Base-by-base conservation (phyloP, 2,797 vertebrate genomes). In the Siniperca undulata region DNA sequence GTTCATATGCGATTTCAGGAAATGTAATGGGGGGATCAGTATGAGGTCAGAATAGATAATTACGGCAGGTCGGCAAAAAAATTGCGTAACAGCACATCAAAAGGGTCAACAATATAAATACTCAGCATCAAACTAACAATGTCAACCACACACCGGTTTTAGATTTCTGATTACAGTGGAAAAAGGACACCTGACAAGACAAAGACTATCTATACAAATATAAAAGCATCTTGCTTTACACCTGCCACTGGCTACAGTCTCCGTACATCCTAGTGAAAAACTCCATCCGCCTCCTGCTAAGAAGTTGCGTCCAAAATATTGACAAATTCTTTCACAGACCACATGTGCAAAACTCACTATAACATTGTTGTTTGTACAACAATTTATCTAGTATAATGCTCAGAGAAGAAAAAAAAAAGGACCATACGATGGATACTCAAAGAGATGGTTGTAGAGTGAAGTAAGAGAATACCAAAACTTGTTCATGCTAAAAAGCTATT, bases 291-390 rank as follows among this genome's bases (percentile, higher is more conserved):
- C 17, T 64, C 16, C 68, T 27, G 53, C 61, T 53, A n/a, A n/a
- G 38, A 68, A 11, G 60, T 53, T 44, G 19, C 38, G 46, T 68
- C 48, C 22, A 69, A 56, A 80, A 48, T 34, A 69, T 22, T 78
- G 65, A 64, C 52, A 60, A 58, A 64, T 64, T 50, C 17, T 55
- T 55, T 77, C 55, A 55, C 67, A 70, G 74, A 53, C 68, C 2
- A 67, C 30, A 53, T 56, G 55, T n/a, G 30, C 2, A 0, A 78
- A 4, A 72, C 20, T 0, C 68, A 62, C 73, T 30, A 46, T 22
- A 67, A 77, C 56, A 77, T 20, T 69, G 24, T 61, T 55, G 48
- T 61, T 70, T 77, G 16, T 34, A 56, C 3, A 70, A 55, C 81
- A 71, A 19, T 22, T 48, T 30, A 66, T 20, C 36, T n/a, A 5